Evolutionary conservation across 2,113 vertebrate species (phyloP), one percentile per base, ranked within the genome.

Genomic region (Calidris pygmaea): DNA sequence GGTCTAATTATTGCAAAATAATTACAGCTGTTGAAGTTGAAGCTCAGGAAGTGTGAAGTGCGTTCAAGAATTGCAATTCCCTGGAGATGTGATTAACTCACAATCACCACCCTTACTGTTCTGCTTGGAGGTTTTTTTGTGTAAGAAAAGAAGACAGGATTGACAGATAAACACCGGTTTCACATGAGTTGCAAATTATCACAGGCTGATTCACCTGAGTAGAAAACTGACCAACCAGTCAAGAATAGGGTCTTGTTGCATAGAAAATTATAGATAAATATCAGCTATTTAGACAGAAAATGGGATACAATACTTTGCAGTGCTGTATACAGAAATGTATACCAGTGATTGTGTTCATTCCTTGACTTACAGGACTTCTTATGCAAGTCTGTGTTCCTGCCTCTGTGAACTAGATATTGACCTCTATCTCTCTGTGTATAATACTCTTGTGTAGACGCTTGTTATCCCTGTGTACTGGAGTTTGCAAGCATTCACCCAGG

Each of bases 1-100:
- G 45, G 58, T 80, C 56, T 91, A 79, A 92, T 95, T 85, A 94
- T 93, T 95, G 85, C 62, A 79, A 85, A 95, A 80, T 95, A 95
- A 94, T 95, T 95, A 95, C 45, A 83, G 43, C 56, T 82, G 90
- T 81, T 93, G 78, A 79, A 93, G 65, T 20, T 85, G 68, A 89
- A 95, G 60, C 81, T 90, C 66, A 62, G 72, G 62, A 89, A 97
- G 14, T 63, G 53, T 82, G 52, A 95, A 93, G 86, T 79, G 53
- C 32, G 62, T 92, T 74, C 65, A 90, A 73, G 71, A 79, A 58
- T 6, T 87, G 71, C 39, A 79, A 0, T 65, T 72, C 65, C 70
- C 56, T 58, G 35, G 65, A 53, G 85, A 62, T 24, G 53, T 24
- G 87, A 78, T 94, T 95, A 96, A 56, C 65, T 88, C 74, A 67